Evolutionary conservation across 30 jellyfish, hydroid and myxozoan species (phyloP).

Genomic region (Hydra vulgaris): DNA sequence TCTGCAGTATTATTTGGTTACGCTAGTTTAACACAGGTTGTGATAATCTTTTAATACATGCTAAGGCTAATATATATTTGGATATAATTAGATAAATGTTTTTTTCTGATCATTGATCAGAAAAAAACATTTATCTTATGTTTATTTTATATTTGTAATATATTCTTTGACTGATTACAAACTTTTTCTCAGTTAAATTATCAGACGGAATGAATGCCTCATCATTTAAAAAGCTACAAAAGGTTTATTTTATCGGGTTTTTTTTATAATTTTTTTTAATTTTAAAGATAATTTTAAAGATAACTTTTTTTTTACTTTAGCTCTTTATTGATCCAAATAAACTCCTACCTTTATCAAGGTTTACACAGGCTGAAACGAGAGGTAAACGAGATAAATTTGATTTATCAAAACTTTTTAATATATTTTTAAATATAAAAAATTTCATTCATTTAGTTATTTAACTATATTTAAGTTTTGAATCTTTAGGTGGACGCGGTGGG

Average conservation of each 20-base stretch:
- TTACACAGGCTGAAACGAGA: conserved; percentile 51
- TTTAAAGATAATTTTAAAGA: neutral
- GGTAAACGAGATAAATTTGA: conserved; percentile 23
- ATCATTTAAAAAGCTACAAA: conserved; percentile 66
- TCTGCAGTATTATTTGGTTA: no score
- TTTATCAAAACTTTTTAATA: no score
- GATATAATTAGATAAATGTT: no score
- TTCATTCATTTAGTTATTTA: no score
- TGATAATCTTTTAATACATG: no score
- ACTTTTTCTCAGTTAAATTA: conserved; percentile 86
- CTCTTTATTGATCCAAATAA: conserved; percentile 80
- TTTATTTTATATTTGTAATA: neutral
- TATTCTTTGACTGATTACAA: neutral
- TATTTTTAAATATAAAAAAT: no score
- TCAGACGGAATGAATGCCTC: conserved; percentile 77
- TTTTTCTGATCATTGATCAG: no score
- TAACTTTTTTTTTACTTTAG: conserved; percentile 17
- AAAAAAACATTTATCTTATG: no score
- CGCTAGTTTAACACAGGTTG: no score
- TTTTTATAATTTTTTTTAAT: neutral
- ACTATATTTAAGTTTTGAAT: no score
- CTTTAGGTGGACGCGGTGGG: conserved; percentile 10
- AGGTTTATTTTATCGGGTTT: conserved; percentile 21
- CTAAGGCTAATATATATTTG: no score
- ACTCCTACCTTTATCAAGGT: conserved; percentile 80